These are phyloP conservation scores for Parnassius mnemosyne DNA, from an alignment of 2,888 invertebrate species.

Conservation along the genomic window DNA sequence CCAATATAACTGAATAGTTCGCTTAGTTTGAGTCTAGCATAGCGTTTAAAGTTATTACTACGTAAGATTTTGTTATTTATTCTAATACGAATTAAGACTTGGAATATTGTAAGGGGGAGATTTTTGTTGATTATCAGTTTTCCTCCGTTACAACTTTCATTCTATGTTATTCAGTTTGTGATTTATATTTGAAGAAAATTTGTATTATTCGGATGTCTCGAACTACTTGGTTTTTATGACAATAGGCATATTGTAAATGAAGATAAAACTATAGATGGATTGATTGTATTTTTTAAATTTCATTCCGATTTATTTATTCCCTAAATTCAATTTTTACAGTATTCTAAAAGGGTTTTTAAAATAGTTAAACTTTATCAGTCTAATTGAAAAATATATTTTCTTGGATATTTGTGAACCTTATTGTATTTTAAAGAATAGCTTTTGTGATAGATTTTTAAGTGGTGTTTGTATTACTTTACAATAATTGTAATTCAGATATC, in stretches of 20 bases:
- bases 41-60: slow-evolving; percentile 49
- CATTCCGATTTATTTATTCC: no score
- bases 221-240: no score
- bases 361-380: not conserved
- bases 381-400: slow-evolving; percentile 31
- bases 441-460: slow-evolving; percentile 62
- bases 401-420: slow-evolving; percentile 29
- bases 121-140: not conserved
- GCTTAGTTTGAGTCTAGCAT: slow-evolving; percentile 70
- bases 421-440: slow-evolving; percentile 46
- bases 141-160: not conserved
- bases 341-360: not conserved
- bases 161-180: slow-evolving; percentile 4
- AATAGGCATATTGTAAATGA: no score
- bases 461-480: slow-evolving; percentile 23
- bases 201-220: not conserved
- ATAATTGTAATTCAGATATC: not conserved
- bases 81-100: slow-evolving; percentile 71
- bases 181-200: not conserved
- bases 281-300: no score
- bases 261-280: no score
- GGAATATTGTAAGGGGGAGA: slow-evolving; percentile 54
- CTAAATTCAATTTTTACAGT: not conserved
- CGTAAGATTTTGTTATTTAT: slow-evolving; percentile 78
- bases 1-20: slow-evolving; percentile 59